A percentile compares a stretch with the other conserved stretches of the same genome.
phyloP scores from a whole-genome alignment of 1,140 invertebrate species.

The Caenorhabditis latens region DNA sequence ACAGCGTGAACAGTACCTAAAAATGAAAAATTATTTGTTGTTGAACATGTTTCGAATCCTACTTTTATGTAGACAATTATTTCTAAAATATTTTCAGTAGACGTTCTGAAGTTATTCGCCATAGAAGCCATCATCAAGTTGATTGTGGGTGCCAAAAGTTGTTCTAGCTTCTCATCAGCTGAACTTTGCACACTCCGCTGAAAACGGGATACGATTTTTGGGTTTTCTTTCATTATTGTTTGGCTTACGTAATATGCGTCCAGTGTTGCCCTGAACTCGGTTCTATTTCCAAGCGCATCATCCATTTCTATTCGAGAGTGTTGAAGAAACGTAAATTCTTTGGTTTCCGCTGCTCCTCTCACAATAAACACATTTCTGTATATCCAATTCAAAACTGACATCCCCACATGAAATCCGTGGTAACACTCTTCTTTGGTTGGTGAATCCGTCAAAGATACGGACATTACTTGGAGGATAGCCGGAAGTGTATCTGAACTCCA shows the following conservation, averaged over 20 bases:
- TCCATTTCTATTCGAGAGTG: slow-evolving; percentile 41
- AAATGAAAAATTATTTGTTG: not conserved
- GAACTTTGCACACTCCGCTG: slow-evolving; percentile 32
- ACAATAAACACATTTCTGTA: slow-evolving; percentile 19
- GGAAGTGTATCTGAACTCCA: slow-evolving; percentile 6
- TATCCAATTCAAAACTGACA: slow-evolving; percentile 29
- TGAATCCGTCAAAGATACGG: not conserved
- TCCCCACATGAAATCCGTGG: slow-evolving; percentile 17
- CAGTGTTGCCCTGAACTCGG: not conserved
- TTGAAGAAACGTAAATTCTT: slow-evolving; percentile 12
- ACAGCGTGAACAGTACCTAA: slow-evolving; percentile 6
- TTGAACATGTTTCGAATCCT: not conserved
- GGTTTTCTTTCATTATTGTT: not conserved
- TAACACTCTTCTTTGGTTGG: not conserved
- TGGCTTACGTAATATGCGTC: slow-evolving; percentile 3
- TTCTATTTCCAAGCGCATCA: not conserved
- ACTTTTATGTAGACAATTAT: slow-evolving; percentile 28
- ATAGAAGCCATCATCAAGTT: slow-evolving; percentile 5
- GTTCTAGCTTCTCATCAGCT: slow-evolving; percentile 31
- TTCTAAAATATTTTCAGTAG: slow-evolving; percentile 25
- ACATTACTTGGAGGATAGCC: slow-evolving; percentile 2
- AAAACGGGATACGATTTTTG: not conserved
- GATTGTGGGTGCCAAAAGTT: not conserved
- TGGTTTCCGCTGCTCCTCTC: slow-evolving; percentile 6
- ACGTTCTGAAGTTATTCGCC: not conserved